Conservation (phyloP, 2,797 vertebrate genomes). For the Melanitta fusca region DNA sequence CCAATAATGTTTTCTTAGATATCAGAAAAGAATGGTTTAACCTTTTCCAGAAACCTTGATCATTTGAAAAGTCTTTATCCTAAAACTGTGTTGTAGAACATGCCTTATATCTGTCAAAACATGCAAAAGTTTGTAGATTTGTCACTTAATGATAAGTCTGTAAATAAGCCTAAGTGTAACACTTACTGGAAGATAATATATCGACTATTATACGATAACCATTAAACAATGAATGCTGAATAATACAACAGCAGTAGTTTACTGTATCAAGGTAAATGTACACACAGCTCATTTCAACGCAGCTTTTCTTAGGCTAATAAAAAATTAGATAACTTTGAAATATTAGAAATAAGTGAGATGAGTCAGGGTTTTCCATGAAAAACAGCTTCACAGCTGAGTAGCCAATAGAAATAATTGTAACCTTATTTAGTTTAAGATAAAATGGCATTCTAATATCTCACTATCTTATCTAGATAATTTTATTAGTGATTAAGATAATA, state of each 20-base stretch:
- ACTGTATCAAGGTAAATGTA: not conserved
- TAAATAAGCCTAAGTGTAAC: not conserved
- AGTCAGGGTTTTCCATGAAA: slow-evolving; percentile 25
- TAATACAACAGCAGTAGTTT: not conserved
- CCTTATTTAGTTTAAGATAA: slow-evolving; percentile 62
- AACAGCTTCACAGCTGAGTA: not conserved
- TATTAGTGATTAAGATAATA: slow-evolving; percentile 32
- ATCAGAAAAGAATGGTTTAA: not conserved
- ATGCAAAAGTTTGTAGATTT: not conserved
- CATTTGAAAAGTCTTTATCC: not conserved
- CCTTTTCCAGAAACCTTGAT: not conserved
- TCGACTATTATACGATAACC: not conserved
- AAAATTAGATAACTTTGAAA: not conserved
- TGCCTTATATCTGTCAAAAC: not conserved
- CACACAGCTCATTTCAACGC: not conserved
- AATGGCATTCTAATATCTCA: slow-evolving; percentile 1
- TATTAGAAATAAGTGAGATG: not conserved
- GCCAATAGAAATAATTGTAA: slow-evolving; percentile 56
- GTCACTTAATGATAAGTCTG: not conserved
- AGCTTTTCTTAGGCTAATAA: not conserved
- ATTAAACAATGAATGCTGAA: not conserved
- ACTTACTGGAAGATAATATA: not conserved
- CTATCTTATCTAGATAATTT: slow-evolving; percentile 51
- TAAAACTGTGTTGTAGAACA: not conserved
- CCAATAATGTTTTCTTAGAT: not conserved